Percentiles rank a stretch among this genome's conserved stretches.
Evolutionary conservation across 2,888 invertebrate genomes (phyloP).

Genomic region (Megaustenia siamemsis): DNA sequence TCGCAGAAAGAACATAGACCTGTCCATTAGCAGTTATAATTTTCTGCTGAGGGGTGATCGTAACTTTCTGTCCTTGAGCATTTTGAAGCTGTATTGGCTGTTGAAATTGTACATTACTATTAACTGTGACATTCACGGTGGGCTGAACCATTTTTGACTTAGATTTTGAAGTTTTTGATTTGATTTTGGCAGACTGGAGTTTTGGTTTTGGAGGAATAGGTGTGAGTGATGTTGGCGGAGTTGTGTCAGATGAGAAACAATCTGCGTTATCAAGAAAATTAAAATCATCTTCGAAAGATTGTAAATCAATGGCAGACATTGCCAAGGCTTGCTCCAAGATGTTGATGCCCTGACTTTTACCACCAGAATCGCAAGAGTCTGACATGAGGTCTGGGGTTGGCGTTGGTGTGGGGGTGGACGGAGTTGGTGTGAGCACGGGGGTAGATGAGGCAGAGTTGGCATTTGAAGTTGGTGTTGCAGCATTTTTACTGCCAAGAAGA

Average conservation of each 20-base stretch:
- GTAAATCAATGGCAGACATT: slow-evolving; percentile 49
- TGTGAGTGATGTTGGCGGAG: slow-evolving; percentile 33
- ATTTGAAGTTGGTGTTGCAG: slow-evolving; percentile 31
- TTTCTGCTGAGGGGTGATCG: slow-evolving; percentile 48
- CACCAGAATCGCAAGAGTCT: slow-evolving; percentile 25
- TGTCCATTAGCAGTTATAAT: slow-evolving; percentile 48
- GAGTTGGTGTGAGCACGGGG: slow-evolving; percentile 48
- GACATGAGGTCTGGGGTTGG: slow-evolving; percentile 51
- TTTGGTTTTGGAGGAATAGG: slow-evolving; percentile 33
- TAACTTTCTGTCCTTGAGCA: slow-evolving; percentile 48
- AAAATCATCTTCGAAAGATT: slow-evolving; percentile 48
- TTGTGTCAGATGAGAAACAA: slow-evolving; percentile 13
- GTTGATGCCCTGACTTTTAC: slow-evolving; percentile 44
- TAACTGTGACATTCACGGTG: slow-evolving; percentile 35
- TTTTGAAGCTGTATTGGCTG: slow-evolving; percentile 40
- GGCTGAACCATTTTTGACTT: slow-evolving; percentile 38
- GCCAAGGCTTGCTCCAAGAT: slow-evolving; percentile 52
- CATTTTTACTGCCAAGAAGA: slow-evolving; percentile 13
- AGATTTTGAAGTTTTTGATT: slow-evolving; percentile 48
- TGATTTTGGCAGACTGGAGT: slow-evolving; percentile 36
- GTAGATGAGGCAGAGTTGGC: slow-evolving; percentile 49
- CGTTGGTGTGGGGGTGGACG: slow-evolving; percentile 54
- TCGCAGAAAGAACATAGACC: slow-evolving; percentile 51
- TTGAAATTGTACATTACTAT: slow-evolving; percentile 33
- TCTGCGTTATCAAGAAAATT: slow-evolving; percentile 34